Evolutionary conservation across 2,797 vertebrate species (phyloP).

Genomic region (Oceanodroma leucorhoa): DNA sequence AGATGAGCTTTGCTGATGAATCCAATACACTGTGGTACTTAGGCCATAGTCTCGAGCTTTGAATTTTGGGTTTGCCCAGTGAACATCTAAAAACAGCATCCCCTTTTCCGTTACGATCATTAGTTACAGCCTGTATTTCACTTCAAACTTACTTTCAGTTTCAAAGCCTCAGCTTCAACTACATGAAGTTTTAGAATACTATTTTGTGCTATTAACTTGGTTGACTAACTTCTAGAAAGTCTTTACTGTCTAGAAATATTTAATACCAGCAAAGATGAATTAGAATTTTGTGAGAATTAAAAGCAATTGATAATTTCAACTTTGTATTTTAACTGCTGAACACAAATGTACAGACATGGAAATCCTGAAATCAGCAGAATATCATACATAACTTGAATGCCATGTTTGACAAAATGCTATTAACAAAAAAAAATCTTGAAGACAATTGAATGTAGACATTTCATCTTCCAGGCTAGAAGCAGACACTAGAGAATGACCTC

Average conservation of each 20-base stretch:
- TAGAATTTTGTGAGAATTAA: not conserved
- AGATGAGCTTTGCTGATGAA: not conserved
- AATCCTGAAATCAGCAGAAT: not conserved
- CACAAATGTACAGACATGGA: not conserved
- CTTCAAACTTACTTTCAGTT: not conserved
- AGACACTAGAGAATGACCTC: not conserved
- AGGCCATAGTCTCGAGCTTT: rapidly evolving
- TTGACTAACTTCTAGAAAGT: not conserved
- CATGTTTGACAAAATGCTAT: not conserved
- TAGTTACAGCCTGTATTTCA: not conserved
- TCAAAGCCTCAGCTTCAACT: not conserved
- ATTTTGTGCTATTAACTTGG: not conserved
- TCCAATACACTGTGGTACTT: not conserved
- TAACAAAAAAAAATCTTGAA: rapidly evolving
- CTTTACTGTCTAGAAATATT: not conserved
- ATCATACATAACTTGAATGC: not conserved
- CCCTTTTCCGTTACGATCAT: not conserved
- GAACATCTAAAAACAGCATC: not conserved
- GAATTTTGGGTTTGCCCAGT: not conserved
- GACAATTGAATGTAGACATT: not conserved
- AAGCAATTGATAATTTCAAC: not conserved
- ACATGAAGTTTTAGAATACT: not conserved
- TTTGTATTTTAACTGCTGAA: not conserved
- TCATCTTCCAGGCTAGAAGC: not conserved
- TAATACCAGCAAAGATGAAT: not conserved